phyloP scores from a whole-genome alignment of 2,797 vertebrate species.

The Acropternis orthonyx region DNA sequence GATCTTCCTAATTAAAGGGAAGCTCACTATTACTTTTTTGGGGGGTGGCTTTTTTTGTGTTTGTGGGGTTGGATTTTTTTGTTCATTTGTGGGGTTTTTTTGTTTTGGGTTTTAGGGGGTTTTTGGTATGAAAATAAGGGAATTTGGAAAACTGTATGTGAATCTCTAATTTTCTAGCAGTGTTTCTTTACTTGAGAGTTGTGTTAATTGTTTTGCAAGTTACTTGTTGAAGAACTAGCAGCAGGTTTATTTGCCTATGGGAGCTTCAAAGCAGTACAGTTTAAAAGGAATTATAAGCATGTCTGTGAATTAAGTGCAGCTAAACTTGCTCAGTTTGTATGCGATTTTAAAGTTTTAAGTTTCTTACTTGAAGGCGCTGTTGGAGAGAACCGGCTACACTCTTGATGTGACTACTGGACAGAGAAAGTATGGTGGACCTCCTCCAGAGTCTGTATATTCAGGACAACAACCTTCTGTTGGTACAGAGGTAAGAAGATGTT shows the following conservation, averaged over 20 bases:
- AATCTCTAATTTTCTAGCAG: background rate
- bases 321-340: background rate
- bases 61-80: background rate
- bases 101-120: background rate
- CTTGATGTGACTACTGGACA: conserved; percentile 97
- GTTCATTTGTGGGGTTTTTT: background rate
- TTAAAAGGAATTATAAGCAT: background rate
- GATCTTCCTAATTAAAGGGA: conserved; percentile 51
- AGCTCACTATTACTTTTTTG: background rate
- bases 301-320: background rate
- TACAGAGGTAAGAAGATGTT: conserved; percentile 87
- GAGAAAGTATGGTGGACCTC: conserved; percentile 94
- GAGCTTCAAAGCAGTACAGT: background rate
- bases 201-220: background rate
- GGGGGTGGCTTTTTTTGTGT: background rate
- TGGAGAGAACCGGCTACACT: conserved; percentile 93
- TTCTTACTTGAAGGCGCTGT: conserved; percentile 81
- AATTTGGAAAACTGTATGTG: background rate
- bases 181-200: background rate
- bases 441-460: conserved; percentile 88
- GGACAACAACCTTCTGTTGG: conserved; percentile 90
- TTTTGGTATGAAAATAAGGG: background rate
- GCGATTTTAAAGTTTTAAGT: conserved; percentile 8
- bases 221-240: background rate
- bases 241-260: background rate